Conservation (phyloP, 2,797 vertebrate species). For the Cynopterus sphinx region DNA sequence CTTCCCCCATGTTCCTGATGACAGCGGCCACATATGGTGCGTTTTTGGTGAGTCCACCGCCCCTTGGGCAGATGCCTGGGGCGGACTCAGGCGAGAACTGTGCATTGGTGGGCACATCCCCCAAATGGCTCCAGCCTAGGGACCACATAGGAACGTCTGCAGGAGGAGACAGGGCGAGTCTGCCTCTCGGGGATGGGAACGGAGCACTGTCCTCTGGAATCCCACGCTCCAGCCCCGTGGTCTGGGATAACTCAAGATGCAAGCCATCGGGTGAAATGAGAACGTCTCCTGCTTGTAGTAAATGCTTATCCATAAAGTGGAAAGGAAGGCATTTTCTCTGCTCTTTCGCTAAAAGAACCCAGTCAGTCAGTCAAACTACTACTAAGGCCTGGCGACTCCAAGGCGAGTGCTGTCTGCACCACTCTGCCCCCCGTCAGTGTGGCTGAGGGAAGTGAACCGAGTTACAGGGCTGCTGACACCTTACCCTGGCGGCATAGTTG, state of each 20-base stretch:
- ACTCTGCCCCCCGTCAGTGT: neutral
- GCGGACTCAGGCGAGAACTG: neutral
- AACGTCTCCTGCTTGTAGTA: neutral
- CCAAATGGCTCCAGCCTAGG: neutral
- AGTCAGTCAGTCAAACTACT: neutral
- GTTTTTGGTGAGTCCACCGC: neutral
- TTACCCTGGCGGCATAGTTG: conserved; percentile 89
- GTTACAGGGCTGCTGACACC: neutral
- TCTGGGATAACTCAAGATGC: neutral
- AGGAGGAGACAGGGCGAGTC: neutral
- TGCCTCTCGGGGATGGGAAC: neutral
- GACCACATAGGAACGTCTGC: neutral
- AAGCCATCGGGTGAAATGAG: neutral
- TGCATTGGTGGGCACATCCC: neutral
- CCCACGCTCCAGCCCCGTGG: neutral
- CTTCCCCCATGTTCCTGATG: neutral
- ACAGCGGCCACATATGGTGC: neutral
- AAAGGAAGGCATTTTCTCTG: neutral
- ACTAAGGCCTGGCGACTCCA: neutral
- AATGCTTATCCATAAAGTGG: neutral
- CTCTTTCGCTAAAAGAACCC: neutral
- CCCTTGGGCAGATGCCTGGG: neutral
- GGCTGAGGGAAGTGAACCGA: accelerated
- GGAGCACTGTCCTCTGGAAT: neutral
- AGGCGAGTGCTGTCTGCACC: accelerated